Base-by-base conservation (phyloP, 64 coral and sea anemone species). In the Platygyra sinensis region DNA sequence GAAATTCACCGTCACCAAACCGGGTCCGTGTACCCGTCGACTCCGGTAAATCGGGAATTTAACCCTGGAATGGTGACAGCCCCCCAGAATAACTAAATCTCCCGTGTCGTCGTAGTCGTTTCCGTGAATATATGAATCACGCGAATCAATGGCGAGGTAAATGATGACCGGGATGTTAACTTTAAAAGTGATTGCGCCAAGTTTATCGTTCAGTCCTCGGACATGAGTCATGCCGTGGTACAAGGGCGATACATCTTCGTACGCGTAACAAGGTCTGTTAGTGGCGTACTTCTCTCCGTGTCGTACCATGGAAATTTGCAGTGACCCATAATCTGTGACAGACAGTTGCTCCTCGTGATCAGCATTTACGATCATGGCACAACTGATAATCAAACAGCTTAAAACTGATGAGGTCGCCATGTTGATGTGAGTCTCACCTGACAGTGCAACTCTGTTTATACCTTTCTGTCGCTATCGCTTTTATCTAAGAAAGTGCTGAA, bases 171-270 rank as follows among this genome's bases (percentile, higher is more conserved):
- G 88, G 10, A 85, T 46, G 62, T 93, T 84, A 9, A 94, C 92
- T 52, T 87, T 31, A 72, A 97, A 85, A 25, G 18, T 64, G 46
- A 98, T 88, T 0, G 90, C 25, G 0, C 92, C 95, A 4, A 19
- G 12, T 74, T 98, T 98, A 62, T 94, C 95, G 38, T 98, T 94
- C 0, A 29, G 60, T 4, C 95, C 95, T 60, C 95, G 87, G 12
- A 98, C 50, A 59, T 98, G 95, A 8, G 95, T 98, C 92, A 98
- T 94, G 7, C 92, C 95, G 30, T 98, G 88, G 83, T 98, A 98
- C 83, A 80, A 64, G 3, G 95, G 92, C 20, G 92, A 28, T 12
- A 98, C 86, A 60, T 98, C 95, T 67, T 98, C 95, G 2, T 72
- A 88, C 0, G 49, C 33, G 72, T 97, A 97, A 27, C 92, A 91